A percentile compares a stretch with the other conserved stretches of the same genome.
These are phyloP conservation scores for Chloroceryle inda DNA, from an alignment of 2,797 vertebrate genomes.

Conservation along the genomic window DNA sequence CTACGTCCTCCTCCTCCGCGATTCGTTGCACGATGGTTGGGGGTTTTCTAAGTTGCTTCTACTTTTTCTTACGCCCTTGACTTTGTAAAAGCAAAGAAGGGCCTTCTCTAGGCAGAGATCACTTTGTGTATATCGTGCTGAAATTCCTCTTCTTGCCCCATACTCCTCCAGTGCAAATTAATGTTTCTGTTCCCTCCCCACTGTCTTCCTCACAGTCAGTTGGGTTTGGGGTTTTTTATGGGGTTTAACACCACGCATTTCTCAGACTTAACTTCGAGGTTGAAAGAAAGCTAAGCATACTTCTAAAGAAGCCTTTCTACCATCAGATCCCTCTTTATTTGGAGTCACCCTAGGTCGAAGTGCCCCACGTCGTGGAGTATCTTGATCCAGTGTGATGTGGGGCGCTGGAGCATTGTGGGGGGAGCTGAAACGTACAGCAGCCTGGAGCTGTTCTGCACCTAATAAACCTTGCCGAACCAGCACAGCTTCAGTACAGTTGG, in stretches of 20 bases:
- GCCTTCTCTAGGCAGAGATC: background rate
- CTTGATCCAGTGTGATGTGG: background rate
- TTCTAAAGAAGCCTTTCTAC: background rate
- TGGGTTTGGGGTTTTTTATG: background rate
- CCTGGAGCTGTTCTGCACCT: background rate
- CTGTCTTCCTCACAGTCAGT: fast-evolving
- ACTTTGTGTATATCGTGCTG: background rate
- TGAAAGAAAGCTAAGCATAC: background rate
- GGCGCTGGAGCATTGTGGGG: background rate
- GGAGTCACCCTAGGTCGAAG: background rate
- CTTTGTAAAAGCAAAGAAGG: background rate
- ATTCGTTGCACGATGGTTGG: background rate
- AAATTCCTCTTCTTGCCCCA: background rate
- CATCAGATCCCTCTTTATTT: background rate
- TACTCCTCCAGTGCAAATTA: background rate
- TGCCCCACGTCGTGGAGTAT: background rate
- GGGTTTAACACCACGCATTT: background rate
- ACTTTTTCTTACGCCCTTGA: background rate
- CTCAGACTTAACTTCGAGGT: background rate
- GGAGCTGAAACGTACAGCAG: background rate
- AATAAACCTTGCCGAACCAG: background rate
- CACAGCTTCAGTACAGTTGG: background rate
- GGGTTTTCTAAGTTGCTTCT: background rate
- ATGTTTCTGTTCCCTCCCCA: background rate
- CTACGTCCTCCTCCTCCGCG: fast-evolving